Evolutionary conservation across 2,797 vertebrate genomes (phyloP), one percentile per base, ranked within the genome.

Genomic region (Poecilia picta): DNA sequence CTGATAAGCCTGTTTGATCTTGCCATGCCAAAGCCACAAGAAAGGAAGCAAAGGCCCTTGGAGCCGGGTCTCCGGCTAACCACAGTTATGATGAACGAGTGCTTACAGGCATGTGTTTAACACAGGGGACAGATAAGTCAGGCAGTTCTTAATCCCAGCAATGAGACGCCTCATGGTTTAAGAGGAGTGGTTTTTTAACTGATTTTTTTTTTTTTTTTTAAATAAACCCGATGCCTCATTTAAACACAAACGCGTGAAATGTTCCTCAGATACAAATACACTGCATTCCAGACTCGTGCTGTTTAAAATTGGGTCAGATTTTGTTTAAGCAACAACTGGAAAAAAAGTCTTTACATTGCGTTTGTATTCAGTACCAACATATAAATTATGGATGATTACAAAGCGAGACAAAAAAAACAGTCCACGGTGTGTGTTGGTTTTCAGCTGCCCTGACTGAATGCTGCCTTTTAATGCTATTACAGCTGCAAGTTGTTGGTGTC

Each of bases 1-100:
- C 81, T 84, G 90, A 94, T 93, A 87, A 89, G 85, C 79, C 49
- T 64, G 85, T 92, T 92, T 91, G 88, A 92, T 91, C 82, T 88
- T 6, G 73, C 46, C 70, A 74, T 87, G 89, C 88, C 57, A 57
- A 90, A 91, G 79, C 90, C 89, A 92, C 92, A 92, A 89, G 75
- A 92, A 90, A 89, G 87, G 84, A 89, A 85, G 88, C 86, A 78
- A 87, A 92, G 73, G 83, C 81, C 81, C 89, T 83, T 76, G 77
- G 78, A 76, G 75, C 84, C 18, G 77, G 53, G 75, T 78, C 79
- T 87, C 43, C 45, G 74, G 80, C 15, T 76, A 77, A 91, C 87
- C 88, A 71, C 84, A 83, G 80, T 76, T 77, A 88, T 89, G 82
- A 76, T 83, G 77, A 76, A 83, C 55, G 82, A 75, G 76, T 31